Base-by-base conservation (phyloP, 2,797 vertebrate genomes). In the Loriculus beryllinus region DNA sequence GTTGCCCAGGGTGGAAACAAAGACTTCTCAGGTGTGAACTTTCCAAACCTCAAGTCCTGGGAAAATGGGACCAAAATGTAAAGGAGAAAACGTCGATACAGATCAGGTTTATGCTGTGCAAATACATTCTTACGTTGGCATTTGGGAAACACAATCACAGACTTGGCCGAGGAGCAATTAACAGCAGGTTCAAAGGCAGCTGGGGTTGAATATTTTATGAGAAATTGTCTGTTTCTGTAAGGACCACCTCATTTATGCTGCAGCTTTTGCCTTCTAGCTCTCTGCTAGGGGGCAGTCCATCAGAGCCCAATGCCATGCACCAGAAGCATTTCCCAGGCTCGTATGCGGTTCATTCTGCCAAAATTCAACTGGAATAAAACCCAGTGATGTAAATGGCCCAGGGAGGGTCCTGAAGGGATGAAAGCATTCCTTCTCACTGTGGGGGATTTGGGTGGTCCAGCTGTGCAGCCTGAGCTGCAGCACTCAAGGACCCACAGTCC, bases 101-200 rank as follows among this genome's bases (percentile, higher is more conserved):
- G 83, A 29, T 65, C 54, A 45, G 49, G 52, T 77, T 69, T 86
- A 20, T 40, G 67, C 59, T 76, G 49, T 84, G 67, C 65, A 86
- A 92, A 88, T 78, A 57, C 37, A 77, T 54, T 40, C 86, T 54
- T 59, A 29, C 42, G 4, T 3, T 7, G 15, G 52, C 68, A 42
- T 70, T 82, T 89, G 71, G 68, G 85, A 92, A 89, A 87, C 28
- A 31, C 47, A 79, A 4, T 70, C 82, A 33, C 45, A 79, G 68
- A 26, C 2, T 4, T 21, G 68, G 72, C 72, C 60, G 37, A 65
- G 79, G 48, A 91, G 72, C 93, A 75, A 82, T 80, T 83, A 87
- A 47, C 52, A 91, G 86, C 40, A 45, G 56, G 80, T 88, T 90
- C 64, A 91, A 54, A 85, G 74, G 63, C 79, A 67, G 56, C 68